Base-by-base conservation (phyloP, 2,113 vertebrate genomes). In the Phylloscopus trochilus region DNA sequence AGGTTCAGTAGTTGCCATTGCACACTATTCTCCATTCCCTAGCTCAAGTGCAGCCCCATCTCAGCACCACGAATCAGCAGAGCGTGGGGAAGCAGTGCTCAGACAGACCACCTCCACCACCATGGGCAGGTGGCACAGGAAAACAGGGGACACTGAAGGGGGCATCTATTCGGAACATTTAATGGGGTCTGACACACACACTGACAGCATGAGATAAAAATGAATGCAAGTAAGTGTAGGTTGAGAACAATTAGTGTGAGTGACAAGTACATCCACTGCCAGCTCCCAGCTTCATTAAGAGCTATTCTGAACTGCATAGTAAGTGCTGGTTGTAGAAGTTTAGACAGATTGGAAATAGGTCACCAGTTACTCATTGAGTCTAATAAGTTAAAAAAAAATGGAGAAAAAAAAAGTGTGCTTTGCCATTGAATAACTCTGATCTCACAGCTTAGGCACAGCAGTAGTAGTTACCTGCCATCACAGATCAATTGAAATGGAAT, bases 291-390 rank as follows among this genome's bases (percentile, higher is more conserved):
- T 75, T 81, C 95, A 69, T 74, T 56, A 62, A 90, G 43, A 83
- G 80, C 85, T 93, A 53, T 39, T 64, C 58, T 76, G 51, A 80
- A 76, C 76, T 51, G 80, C 69, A 84, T 43, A 72, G 73, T 94
- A 96, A 96, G 80, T 94, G 93, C 89, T 93, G 55, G 66, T 31
- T 85, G 55, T n/a, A 85, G 60, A 69, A 91, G 49, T 78, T 89
- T 72, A 87, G 49, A 83, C 55, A 89, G 47, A 44, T 3, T 46
- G 18, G 67, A 70, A 74, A 95, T 18, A 75, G 80, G 3, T 53
- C 76, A 73, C 37, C 84, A 90, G 72, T 79, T 88, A 95, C 33
- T 94, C 88, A 86, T 13, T 66, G n/a, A 88, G 73, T 39, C 73
- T 89, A 91, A 3, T 37, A 79, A 75, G 31, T 90, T 72, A 82